A percentile compares a stretch with the other conserved stretches of the same genome.
phyloP scores from a whole-genome alignment of 2,888 invertebrate genomes.

The Epinotia brunnichana region DNA sequence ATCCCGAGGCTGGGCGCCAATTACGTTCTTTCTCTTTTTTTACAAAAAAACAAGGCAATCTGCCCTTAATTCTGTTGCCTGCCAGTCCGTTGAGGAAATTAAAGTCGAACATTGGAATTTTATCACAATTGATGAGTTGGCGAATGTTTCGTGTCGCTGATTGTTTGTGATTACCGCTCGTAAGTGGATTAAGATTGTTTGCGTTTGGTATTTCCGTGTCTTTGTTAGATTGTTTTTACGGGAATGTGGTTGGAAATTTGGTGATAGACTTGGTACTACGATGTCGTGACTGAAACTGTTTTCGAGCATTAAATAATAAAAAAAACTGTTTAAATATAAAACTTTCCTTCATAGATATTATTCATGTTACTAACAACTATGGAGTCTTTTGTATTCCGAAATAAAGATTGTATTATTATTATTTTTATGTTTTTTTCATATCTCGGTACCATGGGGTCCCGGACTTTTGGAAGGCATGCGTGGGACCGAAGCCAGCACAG shows the following conservation, averaged over 20 bases:
- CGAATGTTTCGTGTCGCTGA: constrained; percentile 35
- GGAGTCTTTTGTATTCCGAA: too few relatives aligned
- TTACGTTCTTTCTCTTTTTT: constrained; percentile 57
- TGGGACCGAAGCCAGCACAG: too few relatives aligned
- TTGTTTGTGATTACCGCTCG: constrained; percentile 39
- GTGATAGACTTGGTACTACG: background rate
- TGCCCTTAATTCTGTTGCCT: constrained; percentile 58
- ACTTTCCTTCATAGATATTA: background rate
- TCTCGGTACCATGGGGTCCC: too few relatives aligned
- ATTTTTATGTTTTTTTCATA: too few relatives aligned
- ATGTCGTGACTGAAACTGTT: background rate
- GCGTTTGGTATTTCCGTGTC: constrained; percentile 22
- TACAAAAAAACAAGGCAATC: constrained; percentile 58
- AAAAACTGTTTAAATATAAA: background rate
- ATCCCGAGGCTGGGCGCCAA: constrained; percentile 57
- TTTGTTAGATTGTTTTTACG: constrained; percentile 4
- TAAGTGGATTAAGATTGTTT: constrained; percentile 32
- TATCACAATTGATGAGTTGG: constrained; percentile 47
- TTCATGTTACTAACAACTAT: too few relatives aligned
- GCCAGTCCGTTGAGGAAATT: constrained; percentile 57
- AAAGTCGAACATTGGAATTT: constrained; percentile 56
- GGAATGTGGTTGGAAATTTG: background rate
- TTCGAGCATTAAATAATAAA: too few relatives aligned
- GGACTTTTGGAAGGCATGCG: too few relatives aligned
- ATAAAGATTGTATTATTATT: too few relatives aligned